Evolutionary conservation across 2,797 vertebrate genomes (phyloP), one percentile per base, ranked within the genome.

Genomic region (Momotus momota): DNA sequence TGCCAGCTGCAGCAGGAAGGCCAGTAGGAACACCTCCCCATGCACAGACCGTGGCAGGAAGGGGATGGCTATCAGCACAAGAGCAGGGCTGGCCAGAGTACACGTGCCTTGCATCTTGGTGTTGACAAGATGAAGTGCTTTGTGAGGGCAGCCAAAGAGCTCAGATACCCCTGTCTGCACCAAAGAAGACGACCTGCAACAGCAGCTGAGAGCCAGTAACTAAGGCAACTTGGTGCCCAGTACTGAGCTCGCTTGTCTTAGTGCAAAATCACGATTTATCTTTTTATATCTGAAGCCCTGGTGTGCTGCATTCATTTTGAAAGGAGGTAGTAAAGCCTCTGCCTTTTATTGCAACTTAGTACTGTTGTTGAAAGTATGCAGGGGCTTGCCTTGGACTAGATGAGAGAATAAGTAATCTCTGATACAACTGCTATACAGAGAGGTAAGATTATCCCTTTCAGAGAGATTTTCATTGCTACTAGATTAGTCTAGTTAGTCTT

Each of bases 231-330:
- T 12, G 38, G 23, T 31, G 41, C 7, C 35, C 51, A 4, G 40
- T 4, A 8, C 65, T 62, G 48, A 73, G n/a, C 45, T 78, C 19
- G 2, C 35, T 15, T 27, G 20, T 27, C 67, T 27, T 7, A 22
- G 18, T 2, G 35, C 70, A 89, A 55, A 73, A 69, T 9, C 6
- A 9, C 0, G 6, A 41, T 90, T 61, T 8, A 1, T 22, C 40
- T 43, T 46, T 58, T 54, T 49, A 8, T 0, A 0, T 9, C 9
- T 35, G 51, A 35, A 35, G 14, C 21, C 46, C 21, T 64, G 49
- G 16, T 43, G 29, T 45, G 60, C 46, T 48, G 22, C 2, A 29
- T 20, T 84, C 7, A 4, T 72, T 80, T 46, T 55, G 48, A 17
- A 49, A 81, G 60, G 55, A 58, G 22, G 33, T 46, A 31, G 43